Conservation (phyloP, 2,888 invertebrate species). For the Boloria selene region DNA sequence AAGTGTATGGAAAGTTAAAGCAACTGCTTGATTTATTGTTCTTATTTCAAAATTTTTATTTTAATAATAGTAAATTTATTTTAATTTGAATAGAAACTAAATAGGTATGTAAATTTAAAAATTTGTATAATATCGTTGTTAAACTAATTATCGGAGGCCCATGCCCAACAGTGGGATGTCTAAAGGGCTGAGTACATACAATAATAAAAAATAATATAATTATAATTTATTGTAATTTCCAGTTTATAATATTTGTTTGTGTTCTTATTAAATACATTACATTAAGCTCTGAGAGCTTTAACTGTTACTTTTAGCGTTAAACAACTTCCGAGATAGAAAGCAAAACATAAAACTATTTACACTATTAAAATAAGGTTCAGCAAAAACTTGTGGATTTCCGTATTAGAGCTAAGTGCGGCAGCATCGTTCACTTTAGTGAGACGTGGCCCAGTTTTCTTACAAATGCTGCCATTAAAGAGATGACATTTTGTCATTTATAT, state of each 20-base stretch:
- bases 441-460: slow-evolving; percentile 17
- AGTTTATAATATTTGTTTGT: too few species aligned
- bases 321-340: neutral
- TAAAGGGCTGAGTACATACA: too few species aligned
- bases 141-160: too few species aligned
- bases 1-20: slow-evolving; percentile 3
- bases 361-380: slow-evolving; percentile 6
- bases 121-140: too few species aligned
- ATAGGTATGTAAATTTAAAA: too few species aligned
- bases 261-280: too few species aligned
- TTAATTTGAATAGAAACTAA: too few species aligned
- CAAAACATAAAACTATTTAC: neutral
- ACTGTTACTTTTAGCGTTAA: too few species aligned
- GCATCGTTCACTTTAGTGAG: slow-evolving; percentile 21
- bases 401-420: slow-evolving; percentile 16
- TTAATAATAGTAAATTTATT: neutral
- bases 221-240: too few species aligned
- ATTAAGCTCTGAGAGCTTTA: too few species aligned
- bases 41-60: neutral
- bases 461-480: slow-evolving; percentile 21
- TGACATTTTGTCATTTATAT: slow-evolving; percentile 14
- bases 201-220: too few species aligned
- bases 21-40: neutral
- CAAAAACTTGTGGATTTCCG: slow-evolving; percentile 11
- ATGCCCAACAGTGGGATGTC: too few species aligned